These are phyloP conservation scores for Elachura formosa DNA, from an alignment of 2,113 vertebrate genomes.

Conservation along the genomic window DNA sequence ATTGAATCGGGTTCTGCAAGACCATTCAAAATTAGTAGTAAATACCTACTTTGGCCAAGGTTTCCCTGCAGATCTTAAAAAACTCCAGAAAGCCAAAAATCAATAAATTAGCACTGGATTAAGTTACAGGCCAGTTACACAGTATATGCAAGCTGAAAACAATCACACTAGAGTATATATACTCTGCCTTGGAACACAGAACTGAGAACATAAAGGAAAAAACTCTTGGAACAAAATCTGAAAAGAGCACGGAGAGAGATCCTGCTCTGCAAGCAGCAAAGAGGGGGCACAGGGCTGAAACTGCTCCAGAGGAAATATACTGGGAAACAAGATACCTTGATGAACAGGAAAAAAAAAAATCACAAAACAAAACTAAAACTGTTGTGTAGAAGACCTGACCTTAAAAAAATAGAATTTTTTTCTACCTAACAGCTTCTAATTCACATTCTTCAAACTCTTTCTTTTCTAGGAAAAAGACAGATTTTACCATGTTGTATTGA, in stretches of 20 bases:
- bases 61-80: not conserved
- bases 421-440: not conserved
- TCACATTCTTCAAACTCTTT: not conserved
- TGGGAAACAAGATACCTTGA: not conserved
- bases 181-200: not conserved
- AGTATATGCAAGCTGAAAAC: not conserved
- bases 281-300: not conserved
- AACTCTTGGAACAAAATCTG: not conserved
- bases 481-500: not conserved
- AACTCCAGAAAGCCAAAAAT: not conserved
- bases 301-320: not conserved
- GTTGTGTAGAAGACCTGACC: not conserved
- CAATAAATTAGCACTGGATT: not conserved
- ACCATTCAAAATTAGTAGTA: not conserved
- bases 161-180: not conserved
- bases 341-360: not conserved
- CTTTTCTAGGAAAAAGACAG: not conserved
- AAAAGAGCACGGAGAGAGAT: not conserved
- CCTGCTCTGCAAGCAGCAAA: not conserved
- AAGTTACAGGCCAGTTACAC: not conserved
- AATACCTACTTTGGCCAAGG: not conserved
- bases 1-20: not conserved
- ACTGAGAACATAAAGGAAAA: not conserved
- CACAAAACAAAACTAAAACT: not conserved
- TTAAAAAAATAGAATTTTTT: not conserved